Percentiles rank a stretch among this genome's conserved stretches.
phyloP scores from a whole-genome alignment of 1,140 invertebrate species.

The Bombus polaris region DNA sequence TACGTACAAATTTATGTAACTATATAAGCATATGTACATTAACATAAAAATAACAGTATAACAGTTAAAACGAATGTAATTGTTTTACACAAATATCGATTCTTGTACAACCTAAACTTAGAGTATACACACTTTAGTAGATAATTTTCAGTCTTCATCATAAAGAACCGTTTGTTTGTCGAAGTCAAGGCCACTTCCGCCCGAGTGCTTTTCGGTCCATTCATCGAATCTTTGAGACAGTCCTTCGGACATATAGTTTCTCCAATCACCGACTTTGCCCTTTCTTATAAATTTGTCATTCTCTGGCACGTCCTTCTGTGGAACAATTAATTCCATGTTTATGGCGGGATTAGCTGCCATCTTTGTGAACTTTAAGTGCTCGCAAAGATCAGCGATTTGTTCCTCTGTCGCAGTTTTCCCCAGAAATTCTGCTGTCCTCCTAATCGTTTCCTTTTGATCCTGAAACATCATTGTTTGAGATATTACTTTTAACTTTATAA shows the following conservation, averaged over 20 bases:
- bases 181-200: conserved; percentile 86
- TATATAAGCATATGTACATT: background rate
- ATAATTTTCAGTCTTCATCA: conserved; percentile 38
- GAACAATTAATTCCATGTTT: conserved; percentile 87
- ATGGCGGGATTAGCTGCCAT: conserved; percentile 92
- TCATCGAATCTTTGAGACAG: conserved; percentile 88
- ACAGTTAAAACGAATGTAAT: background rate
- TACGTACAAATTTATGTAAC: background rate
- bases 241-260: conserved; percentile 90
- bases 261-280: conserved; percentile 93
- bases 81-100: background rate
- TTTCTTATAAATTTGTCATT: conserved; percentile 89
- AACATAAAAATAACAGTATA: background rate
- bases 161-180: conserved; percentile 67
- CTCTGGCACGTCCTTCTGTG: conserved; percentile 81
- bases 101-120: background rate
- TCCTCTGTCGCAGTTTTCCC: conserved; percentile 86
- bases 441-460: conserved; percentile 86
- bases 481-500: background rate
- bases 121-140: background rate
- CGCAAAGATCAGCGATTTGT: conserved; percentile 86
- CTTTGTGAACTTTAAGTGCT: conserved; percentile 90
- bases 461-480: conserved; percentile 60
- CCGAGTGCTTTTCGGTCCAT: conserved; percentile 88
- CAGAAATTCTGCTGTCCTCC: conserved; percentile 89